Conservation (phyloP, 2,888 invertebrate genomes). For the Fragum whitleyi region DNA sequence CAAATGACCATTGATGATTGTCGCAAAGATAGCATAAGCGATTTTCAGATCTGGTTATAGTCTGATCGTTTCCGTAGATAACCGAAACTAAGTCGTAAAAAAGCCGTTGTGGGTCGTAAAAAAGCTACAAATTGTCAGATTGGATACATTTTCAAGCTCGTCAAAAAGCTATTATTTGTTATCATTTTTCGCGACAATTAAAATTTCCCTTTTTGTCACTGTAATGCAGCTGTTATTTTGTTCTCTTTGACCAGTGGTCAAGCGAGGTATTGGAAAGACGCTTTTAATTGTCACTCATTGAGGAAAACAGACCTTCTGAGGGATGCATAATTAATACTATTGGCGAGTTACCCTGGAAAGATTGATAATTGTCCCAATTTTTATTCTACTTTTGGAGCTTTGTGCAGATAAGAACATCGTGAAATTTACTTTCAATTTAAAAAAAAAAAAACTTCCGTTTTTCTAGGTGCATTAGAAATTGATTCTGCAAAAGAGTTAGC, state of each 20-base stretch:
- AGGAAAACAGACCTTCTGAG: too few species aligned
- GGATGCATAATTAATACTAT: too few species aligned
- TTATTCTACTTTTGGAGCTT: too few species aligned
- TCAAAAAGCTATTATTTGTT: slow-evolving; percentile 26
- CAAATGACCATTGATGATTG: not conserved
- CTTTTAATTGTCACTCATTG: too few species aligned
- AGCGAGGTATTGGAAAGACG: too few species aligned
- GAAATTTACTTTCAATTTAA: too few species aligned
- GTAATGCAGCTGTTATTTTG: not conserved
- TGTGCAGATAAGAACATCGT: too few species aligned
- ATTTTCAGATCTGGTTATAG: not conserved
- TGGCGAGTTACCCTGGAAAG: too few species aligned
- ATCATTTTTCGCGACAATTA: slow-evolving; percentile 19
- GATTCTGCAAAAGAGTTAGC: too few species aligned
- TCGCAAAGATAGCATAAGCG: not conserved
- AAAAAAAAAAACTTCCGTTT: too few species aligned
- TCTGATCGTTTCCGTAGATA: slow-evolving; percentile 12
- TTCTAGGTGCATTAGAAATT: too few species aligned
- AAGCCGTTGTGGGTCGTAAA: not conserved
- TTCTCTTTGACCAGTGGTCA: not conserved
- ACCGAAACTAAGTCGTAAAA: slow-evolving; percentile 13
- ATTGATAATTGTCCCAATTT: too few species aligned
- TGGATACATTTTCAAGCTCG: slow-evolving; percentile 19
- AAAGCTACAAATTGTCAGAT: slow-evolving; percentile 19
- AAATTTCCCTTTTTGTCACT: slow-evolving; percentile 11